These are phyloP conservation scores for Hyposmocoma kahamanoa DNA, from an alignment of 1,140 invertebrate genomes.

Conservation along the genomic window DNA sequence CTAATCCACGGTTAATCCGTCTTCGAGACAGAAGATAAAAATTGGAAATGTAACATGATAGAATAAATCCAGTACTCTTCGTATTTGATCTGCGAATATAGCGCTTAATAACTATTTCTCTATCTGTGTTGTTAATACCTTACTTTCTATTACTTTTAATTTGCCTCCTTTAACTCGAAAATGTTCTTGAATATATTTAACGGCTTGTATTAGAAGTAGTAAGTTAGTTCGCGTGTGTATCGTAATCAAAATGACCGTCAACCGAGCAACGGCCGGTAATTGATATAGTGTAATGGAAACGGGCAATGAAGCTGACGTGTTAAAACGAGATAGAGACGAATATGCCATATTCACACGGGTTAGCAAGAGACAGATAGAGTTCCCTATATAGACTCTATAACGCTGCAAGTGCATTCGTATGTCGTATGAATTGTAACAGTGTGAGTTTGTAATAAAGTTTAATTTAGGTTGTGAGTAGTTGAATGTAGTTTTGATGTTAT, in stretches of 20 bases:
- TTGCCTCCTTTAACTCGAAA: too few relatives aligned
- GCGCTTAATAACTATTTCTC: too few relatives aligned
- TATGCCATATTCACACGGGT: slow-evolving; percentile 24
- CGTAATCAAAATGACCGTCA: slow-evolving; percentile 27
- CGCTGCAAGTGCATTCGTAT: slow-evolving; percentile 43
- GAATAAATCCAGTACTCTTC: slow-evolving; percentile 60
- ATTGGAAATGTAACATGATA: slow-evolving; percentile 59
- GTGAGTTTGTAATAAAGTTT: slow-evolving; percentile 35
- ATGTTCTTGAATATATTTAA: background rate
- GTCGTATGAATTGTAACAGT: slow-evolving; percentile 56
- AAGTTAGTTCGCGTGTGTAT: slow-evolving; percentile 8
- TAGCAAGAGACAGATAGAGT: slow-evolving; percentile 43
- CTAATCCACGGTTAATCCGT: slow-evolving; percentile 59
- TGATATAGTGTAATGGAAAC: slow-evolving; percentile 71
- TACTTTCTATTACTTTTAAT: too few relatives aligned
- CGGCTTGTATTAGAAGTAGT: too few relatives aligned
- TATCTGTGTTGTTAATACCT: too few relatives aligned
- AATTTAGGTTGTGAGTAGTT: slow-evolving; percentile 31
- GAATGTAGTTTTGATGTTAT: slow-evolving; percentile 15
- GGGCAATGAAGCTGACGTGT: slow-evolving; percentile 57
- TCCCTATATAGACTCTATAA: slow-evolving; percentile 28
- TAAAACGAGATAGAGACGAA: slow-evolving; percentile 52
- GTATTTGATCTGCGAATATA: too few relatives aligned
- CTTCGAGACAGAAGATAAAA: slow-evolving; percentile 66
- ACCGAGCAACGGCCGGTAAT: slow-evolving; percentile 42